These are phyloP conservation scores for Cuculus canorus DNA, from an alignment of 2,797 vertebrate genomes.

Conservation along the genomic window DNA sequence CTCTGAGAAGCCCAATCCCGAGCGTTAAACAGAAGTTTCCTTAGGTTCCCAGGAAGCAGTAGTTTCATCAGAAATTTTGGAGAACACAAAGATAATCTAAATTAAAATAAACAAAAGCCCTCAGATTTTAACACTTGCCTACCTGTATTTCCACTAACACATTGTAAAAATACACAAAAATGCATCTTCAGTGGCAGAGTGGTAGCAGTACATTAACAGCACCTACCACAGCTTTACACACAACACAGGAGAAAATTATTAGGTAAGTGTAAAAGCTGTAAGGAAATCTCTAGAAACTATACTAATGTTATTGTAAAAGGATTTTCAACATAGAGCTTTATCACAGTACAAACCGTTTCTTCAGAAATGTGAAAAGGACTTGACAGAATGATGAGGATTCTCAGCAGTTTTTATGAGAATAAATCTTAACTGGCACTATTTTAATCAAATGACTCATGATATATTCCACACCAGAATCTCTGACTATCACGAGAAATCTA, in stretches of 20 bases:
- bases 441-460: constrained; percentile 61
- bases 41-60: neutral
- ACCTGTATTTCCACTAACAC: neutral
- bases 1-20: neutral
- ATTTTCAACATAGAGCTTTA: neutral
- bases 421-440: constrained; percentile 57
- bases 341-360: constrained; percentile 7
- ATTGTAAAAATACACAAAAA: neutral
- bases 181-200: neutral
- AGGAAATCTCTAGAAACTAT: neutral
- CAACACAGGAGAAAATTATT: neutral
- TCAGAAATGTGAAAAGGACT: neutral
- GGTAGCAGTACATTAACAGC: neutral
- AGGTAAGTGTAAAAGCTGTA: neutral
- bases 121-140: neutral
- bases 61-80: neutral
- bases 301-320: neutral
- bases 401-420: constrained; percentile 18
- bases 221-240: neutral
- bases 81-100: neutral
- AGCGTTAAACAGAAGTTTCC: neutral
- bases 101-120: neutral
- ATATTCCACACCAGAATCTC: constrained; percentile 37
- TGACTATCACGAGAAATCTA: constrained; percentile 1
- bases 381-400: constrained; percentile 37